Conservation (phyloP, 2,797 vertebrate species). For the Macrochelys suwanniensis region DNA sequence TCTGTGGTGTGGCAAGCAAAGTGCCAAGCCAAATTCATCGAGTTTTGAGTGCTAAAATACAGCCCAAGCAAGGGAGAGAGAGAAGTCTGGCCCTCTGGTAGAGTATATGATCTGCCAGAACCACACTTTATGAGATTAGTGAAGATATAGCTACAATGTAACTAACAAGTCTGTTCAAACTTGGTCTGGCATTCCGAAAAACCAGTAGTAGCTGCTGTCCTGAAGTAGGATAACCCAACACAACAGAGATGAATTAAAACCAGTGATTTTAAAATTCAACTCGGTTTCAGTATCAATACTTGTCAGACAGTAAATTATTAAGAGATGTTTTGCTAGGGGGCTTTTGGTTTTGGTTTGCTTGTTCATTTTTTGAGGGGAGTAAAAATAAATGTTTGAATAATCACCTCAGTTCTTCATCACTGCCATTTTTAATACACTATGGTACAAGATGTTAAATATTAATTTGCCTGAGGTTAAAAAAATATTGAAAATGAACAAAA, state of each 20-base stretch:
- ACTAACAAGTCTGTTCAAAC: neutral
- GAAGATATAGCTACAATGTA: neutral
- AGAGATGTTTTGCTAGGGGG: neutral
- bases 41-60: too few relatives aligned
- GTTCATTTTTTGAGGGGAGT: neutral
- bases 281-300: neutral
- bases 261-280: neutral
- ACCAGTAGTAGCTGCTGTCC: neutral
- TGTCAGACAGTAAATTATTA: neutral
- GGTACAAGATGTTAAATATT: neutral
- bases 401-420: neutral
- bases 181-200: neutral
- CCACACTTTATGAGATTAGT: neutral
- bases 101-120: neutral
- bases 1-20: too few relatives aligned
- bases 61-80: too few relatives aligned
- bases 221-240: neutral
- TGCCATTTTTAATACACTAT: neutral
- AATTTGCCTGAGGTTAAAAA: neutral
- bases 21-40: too few relatives aligned
- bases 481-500: neutral
- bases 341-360: too few relatives aligned
- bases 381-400: neutral
- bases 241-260: neutral
- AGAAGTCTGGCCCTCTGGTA: neutral